Conservation (phyloP, 2,113 vertebrate genomes). For the Platysternon megacephalum region DNA sequence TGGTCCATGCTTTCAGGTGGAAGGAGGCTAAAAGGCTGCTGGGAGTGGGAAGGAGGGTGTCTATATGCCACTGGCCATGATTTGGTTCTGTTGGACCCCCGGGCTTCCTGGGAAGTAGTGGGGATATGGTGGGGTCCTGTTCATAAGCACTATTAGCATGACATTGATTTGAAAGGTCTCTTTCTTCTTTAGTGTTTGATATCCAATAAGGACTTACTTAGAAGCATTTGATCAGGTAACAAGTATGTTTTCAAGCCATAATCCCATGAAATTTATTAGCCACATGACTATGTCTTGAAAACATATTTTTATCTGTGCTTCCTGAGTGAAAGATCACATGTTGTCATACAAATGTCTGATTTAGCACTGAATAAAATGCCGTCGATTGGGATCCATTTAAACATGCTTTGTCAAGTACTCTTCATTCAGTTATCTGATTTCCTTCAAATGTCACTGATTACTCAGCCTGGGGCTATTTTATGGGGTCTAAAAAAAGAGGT, state of each 20-base stretch:
- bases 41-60: too few relatives aligned
- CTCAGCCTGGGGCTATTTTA: not conserved
- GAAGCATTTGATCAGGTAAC: not conserved
- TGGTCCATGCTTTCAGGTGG: too few relatives aligned
- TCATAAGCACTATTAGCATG: not conserved
- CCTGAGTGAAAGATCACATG: not conserved
- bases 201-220: not conserved
- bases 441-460: not conserved
- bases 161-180: not conserved
- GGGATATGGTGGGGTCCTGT: not conserved
- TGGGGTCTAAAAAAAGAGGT: not conserved
- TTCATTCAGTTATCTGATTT: not conserved
- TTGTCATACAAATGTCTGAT: not conserved
- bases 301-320: not conserved
- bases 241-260: not conserved
- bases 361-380: not conserved
- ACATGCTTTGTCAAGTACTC: not conserved
- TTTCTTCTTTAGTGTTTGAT: not conserved
- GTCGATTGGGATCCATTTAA: not conserved
- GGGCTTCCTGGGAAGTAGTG: too few relatives aligned
- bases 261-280: not conserved
- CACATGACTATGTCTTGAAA: not conserved
- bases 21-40: too few relatives aligned
- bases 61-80: too few relatives aligned
- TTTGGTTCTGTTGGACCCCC: too few relatives aligned